These are phyloP conservation scores for Montipora capitata DNA, from an alignment of 92 coral and sea anemone genomes.

Conservation along the genomic window DNA sequence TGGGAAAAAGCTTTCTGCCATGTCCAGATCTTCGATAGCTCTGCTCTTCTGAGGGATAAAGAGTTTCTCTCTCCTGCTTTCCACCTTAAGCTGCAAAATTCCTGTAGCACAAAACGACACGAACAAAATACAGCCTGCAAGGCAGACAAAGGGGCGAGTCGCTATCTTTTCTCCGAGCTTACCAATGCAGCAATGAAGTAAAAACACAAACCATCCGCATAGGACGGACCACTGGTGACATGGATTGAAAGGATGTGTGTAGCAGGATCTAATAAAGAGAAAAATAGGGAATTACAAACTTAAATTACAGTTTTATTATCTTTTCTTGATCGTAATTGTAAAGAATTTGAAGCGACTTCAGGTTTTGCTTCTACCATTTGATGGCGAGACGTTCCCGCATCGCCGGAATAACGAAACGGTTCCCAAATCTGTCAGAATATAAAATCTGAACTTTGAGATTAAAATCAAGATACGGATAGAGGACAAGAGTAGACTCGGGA, in stretches of 20 bases:
- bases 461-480: no score
- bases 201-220: constrained; percentile 36
- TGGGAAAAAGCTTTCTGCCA: constrained; percentile 57
- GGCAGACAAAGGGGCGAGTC: constrained; percentile 42
- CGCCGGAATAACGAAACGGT: no score
- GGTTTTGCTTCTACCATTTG: no score
- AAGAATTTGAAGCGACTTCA: no score
- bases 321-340: no score
- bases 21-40: constrained; percentile 71
- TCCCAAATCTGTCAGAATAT: no score
- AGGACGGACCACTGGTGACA: constrained; percentile 38
- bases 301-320: no score
- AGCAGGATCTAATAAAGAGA: constrained; percentile 10
- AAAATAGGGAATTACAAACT: no score
- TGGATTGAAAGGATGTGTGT: constrained; percentile 26
- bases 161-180: constrained; percentile 70
- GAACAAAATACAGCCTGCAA: constrained; percentile 32
- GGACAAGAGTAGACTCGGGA: no score
- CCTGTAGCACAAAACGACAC: constrained; percentile 76
- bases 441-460: no score
- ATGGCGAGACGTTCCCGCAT: no score
- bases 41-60: constrained; percentile 82
- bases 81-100: constrained; percentile 59
- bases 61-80: constrained; percentile 77
- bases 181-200: constrained; percentile 34